Percentiles rank a stretch among this genome's conserved stretches.
phyloP scores from a whole-genome alignment of 2,113 vertebrate genomes.

The Struthidea cinerea region DNA sequence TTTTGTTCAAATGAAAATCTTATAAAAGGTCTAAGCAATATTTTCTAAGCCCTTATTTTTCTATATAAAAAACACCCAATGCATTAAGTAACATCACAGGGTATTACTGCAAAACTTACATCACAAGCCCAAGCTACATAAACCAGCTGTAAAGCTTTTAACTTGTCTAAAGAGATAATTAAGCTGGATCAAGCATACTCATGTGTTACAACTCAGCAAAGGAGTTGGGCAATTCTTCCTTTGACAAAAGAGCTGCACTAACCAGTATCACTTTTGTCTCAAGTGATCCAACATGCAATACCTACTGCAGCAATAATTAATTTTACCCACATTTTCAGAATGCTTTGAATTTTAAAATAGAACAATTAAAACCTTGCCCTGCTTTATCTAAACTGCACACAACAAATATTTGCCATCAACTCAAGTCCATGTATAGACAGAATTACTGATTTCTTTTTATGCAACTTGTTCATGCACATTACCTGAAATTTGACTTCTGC shows the following conservation, averaged over 20 bases:
- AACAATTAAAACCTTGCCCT: not conserved
- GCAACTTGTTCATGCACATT: not conserved
- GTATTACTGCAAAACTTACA: not conserved
- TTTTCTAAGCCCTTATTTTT: not conserved
- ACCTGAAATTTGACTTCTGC: not conserved
- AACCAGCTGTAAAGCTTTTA: conserved; percentile 41
- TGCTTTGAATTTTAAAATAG: not conserved
- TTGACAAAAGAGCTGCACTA: not conserved
- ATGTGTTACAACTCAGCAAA: not conserved
- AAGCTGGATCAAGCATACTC: conserved; percentile 3
- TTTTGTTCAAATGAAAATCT: not conserved
- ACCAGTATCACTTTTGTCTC: not conserved
- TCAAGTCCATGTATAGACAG: not conserved
- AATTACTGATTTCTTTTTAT: not conserved
- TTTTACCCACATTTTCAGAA: not conserved
- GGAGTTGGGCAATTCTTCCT: conserved; percentile 7
- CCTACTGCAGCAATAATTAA: not conserved
- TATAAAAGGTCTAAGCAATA: not conserved
- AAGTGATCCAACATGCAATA: not conserved
- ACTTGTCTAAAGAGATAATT: conserved; percentile 50
- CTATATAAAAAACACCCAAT: not conserved
- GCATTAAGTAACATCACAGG: not conserved
- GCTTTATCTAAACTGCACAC: not conserved
- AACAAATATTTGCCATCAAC: not conserved
- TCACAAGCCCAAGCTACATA: conserved; percentile 3